phyloP scores from a whole-genome alignment of 2,888 invertebrate genomes.

The Poecilobothrus nobilitatus region DNA sequence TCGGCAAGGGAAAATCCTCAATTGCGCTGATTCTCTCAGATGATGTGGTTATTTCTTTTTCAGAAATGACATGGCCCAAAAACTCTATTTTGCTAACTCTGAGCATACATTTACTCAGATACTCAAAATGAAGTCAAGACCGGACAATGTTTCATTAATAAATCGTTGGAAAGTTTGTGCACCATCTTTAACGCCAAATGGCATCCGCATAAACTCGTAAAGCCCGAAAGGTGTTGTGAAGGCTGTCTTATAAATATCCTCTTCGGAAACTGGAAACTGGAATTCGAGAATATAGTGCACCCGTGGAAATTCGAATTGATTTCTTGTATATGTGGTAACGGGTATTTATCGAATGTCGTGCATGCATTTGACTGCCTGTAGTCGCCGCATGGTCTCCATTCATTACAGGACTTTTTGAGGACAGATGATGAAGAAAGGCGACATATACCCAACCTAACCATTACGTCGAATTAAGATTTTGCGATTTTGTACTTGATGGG shows the following conservation, averaged over 20 bases:
- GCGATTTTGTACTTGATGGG: background rate
- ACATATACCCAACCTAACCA: too few species aligned
- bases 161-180: slow-evolving; percentile 8
- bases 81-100: background rate
- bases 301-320: slow-evolving; percentile 2
- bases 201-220: background rate
- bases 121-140: slow-evolving; percentile 9
- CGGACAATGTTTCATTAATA: background rate
- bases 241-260: background rate
- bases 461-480: too few species aligned
- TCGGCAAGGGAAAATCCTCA: background rate
- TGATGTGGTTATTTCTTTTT: background rate
- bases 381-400: slow-evolving; percentile 32
- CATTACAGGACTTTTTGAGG: too few species aligned
- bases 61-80: too few species aligned
- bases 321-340: slow-evolving; percentile 19
- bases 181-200: too few species aligned
- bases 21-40: background rate
- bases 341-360: slow-evolving; percentile 32
- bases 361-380: slow-evolving; percentile 6
- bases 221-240: slow-evolving; percentile 7
- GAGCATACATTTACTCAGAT: slow-evolving; percentile 9
- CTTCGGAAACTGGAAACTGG: too few species aligned
- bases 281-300: background rate
- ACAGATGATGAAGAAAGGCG: too few species aligned